Evolutionary conservation across 2,888 invertebrate genomes (phyloP).

Genomic region (Nyleta sp.): DNA sequence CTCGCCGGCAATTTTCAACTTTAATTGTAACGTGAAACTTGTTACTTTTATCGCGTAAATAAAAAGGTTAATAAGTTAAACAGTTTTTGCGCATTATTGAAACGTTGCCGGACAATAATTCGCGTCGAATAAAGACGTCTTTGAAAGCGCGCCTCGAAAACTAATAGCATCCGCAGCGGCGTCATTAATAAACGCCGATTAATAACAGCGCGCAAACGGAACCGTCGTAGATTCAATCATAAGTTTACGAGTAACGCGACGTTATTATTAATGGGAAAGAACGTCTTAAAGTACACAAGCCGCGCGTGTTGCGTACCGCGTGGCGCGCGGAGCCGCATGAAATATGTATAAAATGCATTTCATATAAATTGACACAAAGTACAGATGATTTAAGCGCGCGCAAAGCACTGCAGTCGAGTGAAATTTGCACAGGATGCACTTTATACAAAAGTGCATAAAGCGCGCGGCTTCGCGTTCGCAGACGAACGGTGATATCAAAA

Average conservation of each 20-base stretch:
- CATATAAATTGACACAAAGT: constrained; percentile 45
- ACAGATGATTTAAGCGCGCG: constrained; percentile 34
- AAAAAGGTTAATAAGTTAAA: constrained; percentile 10
- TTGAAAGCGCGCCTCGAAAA: not conserved
- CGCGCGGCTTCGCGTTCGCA: not conserved
- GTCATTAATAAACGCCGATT: constrained; percentile 22
- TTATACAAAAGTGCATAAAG: constrained; percentile 32
- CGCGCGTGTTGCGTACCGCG: constrained; percentile 13
- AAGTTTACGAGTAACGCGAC: constrained; percentile 18
- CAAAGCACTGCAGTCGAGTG: constrained; percentile 7
- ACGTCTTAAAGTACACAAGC: constrained; percentile 9
- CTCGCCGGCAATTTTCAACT: constrained; percentile 12
- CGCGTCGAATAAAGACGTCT: constrained; percentile 19
- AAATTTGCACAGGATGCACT: constrained; percentile 29
- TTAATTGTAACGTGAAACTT: constrained; percentile 12
- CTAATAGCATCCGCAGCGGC: not conserved
- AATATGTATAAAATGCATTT: constrained; percentile 44
- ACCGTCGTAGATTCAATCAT: constrained; percentile 31
- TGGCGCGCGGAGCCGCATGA: constrained; percentile 10
- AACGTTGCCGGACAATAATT: constrained; percentile 16
- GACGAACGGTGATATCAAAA: constrained; percentile 34
- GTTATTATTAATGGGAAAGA: constrained; percentile 31
- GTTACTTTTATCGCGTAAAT: constrained; percentile 8
- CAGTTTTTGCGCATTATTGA: constrained; percentile 5
- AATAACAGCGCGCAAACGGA: constrained; percentile 12